A percentile compares a stretch with the other conserved stretches of the same genome.
Evolutionary conservation across 2,113 vertebrate species (phyloP).

Genomic region (Corvus moneduloides): DNA sequence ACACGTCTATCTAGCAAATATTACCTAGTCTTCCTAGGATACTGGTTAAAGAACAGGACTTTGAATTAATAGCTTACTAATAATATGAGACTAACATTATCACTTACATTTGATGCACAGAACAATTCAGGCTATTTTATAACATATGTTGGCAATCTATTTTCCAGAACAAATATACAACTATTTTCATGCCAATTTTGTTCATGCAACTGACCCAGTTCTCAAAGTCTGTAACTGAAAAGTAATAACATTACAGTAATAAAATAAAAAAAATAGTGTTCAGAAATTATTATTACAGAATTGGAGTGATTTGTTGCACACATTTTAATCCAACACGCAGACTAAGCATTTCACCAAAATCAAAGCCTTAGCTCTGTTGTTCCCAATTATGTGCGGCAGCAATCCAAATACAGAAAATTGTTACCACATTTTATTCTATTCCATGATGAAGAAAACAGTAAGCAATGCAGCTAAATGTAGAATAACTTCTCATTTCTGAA

Average conservation of each 20-base stretch:
- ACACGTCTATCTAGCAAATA: constrained; percentile 15
- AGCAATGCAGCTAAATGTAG: constrained; percentile 71
- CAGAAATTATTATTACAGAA: constrained; percentile 58
- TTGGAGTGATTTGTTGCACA: constrained; percentile 50
- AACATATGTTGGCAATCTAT: constrained; percentile 34
- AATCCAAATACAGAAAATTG: constrained; percentile 81
- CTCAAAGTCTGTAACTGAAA: constrained; percentile 44
- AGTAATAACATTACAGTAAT: constrained; percentile 51
- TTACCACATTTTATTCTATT: constrained; percentile 81
- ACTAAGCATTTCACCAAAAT: constrained; percentile 67
- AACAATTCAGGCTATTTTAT: constrained; percentile 8
- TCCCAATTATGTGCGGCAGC: constrained; percentile 73
- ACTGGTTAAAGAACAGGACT: constrained; percentile 18
- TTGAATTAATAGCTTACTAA: not conserved
- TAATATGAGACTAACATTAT: not conserved
- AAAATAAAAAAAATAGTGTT: constrained; percentile 54
- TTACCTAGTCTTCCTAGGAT: not conserved
- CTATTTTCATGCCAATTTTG: constrained; percentile 34
- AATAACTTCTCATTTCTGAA: constrained; percentile 55
- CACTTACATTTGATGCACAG: not conserved
- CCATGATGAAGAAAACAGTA: constrained; percentile 71
- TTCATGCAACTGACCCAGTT: constrained; percentile 61
- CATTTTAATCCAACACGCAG: constrained; percentile 68
- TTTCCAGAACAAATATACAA: constrained; percentile 57
- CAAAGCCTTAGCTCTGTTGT: constrained; percentile 66